These are phyloP conservation scores for Mastomys coucha DNA, from an alignment of 2,113 vertebrate genomes.

Conservation along the genomic window DNA sequence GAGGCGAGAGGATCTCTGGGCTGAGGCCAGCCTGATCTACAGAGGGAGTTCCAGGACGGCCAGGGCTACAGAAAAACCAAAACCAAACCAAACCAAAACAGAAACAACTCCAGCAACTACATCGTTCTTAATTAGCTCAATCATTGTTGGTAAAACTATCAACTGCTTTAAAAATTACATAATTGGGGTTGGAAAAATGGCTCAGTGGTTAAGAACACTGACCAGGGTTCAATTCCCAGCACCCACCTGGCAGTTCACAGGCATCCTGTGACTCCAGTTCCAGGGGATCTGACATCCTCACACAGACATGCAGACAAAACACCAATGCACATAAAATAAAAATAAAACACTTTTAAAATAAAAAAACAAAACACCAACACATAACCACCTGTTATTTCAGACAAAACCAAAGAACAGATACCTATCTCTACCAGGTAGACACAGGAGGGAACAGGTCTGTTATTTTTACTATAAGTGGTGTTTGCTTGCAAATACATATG, in stretches of 20 bases:
- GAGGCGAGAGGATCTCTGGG: not conserved
- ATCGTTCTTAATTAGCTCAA: not conserved
- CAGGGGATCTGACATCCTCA: not conserved
- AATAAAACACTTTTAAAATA: not conserved
- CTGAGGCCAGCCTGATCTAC: not conserved
- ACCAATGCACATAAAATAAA: not conserved
- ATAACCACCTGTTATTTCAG: not conserved
- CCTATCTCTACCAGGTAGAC: not conserved
- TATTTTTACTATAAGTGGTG: not conserved
- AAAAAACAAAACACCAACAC: not conserved
- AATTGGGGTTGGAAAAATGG: not conserved
- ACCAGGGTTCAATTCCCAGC: not conserved
- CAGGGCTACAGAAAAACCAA: not conserved
- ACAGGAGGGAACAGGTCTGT: too few relatives aligned
- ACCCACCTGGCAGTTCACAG: not conserved
- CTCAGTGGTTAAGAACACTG: not conserved
- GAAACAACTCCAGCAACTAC: not conserved
- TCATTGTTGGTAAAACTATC: not conserved
- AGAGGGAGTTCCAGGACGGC: not conserved
- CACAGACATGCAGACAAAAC: not conserved
- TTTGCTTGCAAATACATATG: not conserved
- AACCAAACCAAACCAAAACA: not conserved
- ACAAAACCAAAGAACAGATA: conserved; percentile 40
- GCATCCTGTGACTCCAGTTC: not conserved
- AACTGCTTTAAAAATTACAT: not conserved